Evolutionary conservation across 2,888 invertebrate genomes (phyloP).

Genomic region (Drosophila austrosaltans): DNA sequence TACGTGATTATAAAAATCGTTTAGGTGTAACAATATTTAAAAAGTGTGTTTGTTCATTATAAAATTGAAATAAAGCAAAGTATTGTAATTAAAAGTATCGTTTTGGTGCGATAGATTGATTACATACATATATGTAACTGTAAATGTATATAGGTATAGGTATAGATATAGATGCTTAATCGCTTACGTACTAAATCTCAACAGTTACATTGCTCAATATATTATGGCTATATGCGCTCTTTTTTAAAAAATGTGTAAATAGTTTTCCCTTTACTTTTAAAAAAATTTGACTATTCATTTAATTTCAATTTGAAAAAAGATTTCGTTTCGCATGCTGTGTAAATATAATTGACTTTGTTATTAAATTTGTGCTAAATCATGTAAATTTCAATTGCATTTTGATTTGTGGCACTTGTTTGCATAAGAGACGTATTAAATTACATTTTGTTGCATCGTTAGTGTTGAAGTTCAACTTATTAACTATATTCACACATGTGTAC

Average conservation of each 20-base stretch:
- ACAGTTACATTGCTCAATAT: constrained; percentile 27
- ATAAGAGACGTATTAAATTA: constrained; percentile 54
- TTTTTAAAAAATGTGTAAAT: constrained; percentile 49
- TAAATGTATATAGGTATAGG: not conserved
- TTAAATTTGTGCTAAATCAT: constrained; percentile 46
- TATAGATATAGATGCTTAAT: constrained; percentile 18
- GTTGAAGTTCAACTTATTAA: constrained; percentile 18
- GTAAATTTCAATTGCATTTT: constrained; percentile 31
- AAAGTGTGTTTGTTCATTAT: constrained; percentile 49
- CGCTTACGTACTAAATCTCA: constrained; percentile 32
- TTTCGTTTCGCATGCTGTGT: constrained; percentile 23
- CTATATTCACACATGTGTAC: not conserved
- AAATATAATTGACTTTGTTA: constrained; percentile 56
- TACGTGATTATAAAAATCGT: constrained; percentile 50
- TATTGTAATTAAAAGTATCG: constrained; percentile 31
- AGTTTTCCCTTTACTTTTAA: constrained; percentile 23
- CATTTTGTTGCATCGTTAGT: constrained; percentile 4
- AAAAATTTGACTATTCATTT: constrained; percentile 56
- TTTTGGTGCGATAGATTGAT: constrained; percentile 17
- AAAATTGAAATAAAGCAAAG: constrained; percentile 32
- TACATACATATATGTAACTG: not conserved
- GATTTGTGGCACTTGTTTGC: constrained; percentile 74
- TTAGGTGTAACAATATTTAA: constrained; percentile 29
- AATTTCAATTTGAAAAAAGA: constrained; percentile 32
- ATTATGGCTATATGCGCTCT: constrained; percentile 57